Conservation (phyloP, 2,888 invertebrate genomes). For the Anagyrus pseudococci region DNA sequence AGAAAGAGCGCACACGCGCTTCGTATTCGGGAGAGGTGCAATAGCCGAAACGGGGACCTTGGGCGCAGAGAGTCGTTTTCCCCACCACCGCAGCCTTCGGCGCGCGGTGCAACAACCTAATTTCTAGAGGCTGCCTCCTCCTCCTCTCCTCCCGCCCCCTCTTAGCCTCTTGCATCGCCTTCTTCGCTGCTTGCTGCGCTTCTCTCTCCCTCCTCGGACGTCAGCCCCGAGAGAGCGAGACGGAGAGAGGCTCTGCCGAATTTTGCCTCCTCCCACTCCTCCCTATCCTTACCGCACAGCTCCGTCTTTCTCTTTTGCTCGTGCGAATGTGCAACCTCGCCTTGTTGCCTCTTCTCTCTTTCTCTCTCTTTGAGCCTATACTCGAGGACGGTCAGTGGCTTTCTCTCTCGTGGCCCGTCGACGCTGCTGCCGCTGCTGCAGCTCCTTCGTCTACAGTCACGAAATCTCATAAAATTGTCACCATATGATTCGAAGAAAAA, state of each 20-base stretch:
- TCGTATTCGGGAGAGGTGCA: no score
- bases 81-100: constrained; percentile 47
- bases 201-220: constrained; percentile 16
- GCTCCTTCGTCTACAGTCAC: no score
- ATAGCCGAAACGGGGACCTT: constrained; percentile 56
- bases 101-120: constrained; percentile 61
- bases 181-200: constrained; percentile 23
- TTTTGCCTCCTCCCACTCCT: constrained; percentile 28
- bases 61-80: constrained; percentile 45
- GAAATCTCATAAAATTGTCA: no score
- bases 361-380: constrained; percentile 34
- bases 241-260: constrained; percentile 26
- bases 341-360: constrained; percentile 19
- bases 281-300: constrained; percentile 17
- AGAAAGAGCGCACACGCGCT: constrained; percentile 49
- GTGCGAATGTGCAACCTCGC: not conserved
- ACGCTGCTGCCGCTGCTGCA: no score
- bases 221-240: not conserved
- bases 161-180: constrained; percentile 15
- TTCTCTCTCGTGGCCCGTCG: constrained; percentile 33
- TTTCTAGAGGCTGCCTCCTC: constrained; percentile 54
- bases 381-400: constrained; percentile 41
- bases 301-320: constrained; percentile 20
- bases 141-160: constrained; percentile 7
- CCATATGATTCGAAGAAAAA: no score